phyloP scores from a whole-genome alignment of 2,113 vertebrate genomes.

The Mixornis gularis region DNA sequence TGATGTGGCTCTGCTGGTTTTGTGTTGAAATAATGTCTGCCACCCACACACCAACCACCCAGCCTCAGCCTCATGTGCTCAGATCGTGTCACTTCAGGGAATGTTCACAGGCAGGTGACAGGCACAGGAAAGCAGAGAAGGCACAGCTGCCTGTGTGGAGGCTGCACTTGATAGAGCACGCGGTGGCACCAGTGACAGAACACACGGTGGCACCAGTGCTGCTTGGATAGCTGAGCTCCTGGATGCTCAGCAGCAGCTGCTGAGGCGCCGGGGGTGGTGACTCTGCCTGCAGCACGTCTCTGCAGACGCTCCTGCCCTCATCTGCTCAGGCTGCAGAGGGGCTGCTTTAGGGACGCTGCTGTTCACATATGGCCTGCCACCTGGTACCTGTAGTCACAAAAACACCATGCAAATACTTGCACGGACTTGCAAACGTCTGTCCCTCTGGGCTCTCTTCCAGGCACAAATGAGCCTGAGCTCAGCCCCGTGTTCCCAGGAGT shows the following conservation, averaged over 20 bases:
- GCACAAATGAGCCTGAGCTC: not conserved
- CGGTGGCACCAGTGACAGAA: not conserved
- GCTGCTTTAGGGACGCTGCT: accelerated
- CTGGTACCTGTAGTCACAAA: not conserved
- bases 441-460: not conserved
- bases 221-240: not conserved
- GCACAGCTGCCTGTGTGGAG: not conserved
- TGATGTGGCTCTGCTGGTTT: not conserved
- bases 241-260: not conserved
- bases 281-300: not conserved
- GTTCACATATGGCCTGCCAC: not conserved
- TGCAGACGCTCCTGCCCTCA: not conserved
- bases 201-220: not conserved
- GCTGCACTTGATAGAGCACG: not conserved
- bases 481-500: not conserved
- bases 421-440: not conserved
- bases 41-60: not conserved
- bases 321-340: not conserved
- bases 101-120: accelerated
- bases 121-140: not conserved
- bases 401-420: accelerated
- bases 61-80: not conserved
- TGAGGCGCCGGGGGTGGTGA: accelerated
- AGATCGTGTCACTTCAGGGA: not conserved
- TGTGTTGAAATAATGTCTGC: not conserved